These are phyloP conservation scores for Cataglyphis altisquamis DNA, from an alignment of 2,888 invertebrate genomes.

Conservation along the genomic window DNA sequence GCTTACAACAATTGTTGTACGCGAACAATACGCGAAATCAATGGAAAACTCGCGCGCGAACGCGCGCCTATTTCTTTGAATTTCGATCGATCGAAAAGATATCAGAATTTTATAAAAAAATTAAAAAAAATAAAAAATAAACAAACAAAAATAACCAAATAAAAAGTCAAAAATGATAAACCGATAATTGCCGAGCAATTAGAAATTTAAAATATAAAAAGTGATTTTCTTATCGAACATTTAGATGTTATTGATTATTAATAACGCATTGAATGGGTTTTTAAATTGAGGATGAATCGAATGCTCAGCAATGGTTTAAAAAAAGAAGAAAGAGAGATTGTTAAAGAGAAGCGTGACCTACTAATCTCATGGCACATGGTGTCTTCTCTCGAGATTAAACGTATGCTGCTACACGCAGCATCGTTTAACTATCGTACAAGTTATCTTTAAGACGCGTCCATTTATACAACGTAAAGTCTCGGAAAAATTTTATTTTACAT, in stretches of 20 bases:
- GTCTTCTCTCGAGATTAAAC: slow-evolving; percentile 40
- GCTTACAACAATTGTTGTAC: not conserved
- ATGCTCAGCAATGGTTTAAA: not conserved
- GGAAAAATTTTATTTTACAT: not conserved
- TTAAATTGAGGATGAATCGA: not conserved
- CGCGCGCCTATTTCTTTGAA: not conserved
- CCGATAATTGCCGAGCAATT: not conserved
- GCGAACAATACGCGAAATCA: not conserved
- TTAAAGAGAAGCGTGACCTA: slow-evolving; percentile 43
- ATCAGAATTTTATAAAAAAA: not conserved
- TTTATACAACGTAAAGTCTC: not conserved
- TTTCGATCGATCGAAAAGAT: not conserved
- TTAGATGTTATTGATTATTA: not conserved
- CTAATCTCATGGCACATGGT: slow-evolving; percentile 12
- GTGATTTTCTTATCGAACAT: not conserved
- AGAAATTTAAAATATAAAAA: not conserved
- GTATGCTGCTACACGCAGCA: slow-evolving; percentile 15
- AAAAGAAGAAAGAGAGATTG: not conserved
- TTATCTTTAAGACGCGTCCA: not conserved
- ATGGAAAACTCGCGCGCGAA: too few relatives aligned
- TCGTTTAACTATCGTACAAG: not conserved
- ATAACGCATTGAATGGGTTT: not conserved
- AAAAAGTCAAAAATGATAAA: too few relatives aligned
- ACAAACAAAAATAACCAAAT: not conserved
- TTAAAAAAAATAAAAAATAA: not conserved